These are phyloP conservation scores for Florisuga fusca DNA, from an alignment of 2,797 vertebrate species.

Conservation along the genomic window DNA sequence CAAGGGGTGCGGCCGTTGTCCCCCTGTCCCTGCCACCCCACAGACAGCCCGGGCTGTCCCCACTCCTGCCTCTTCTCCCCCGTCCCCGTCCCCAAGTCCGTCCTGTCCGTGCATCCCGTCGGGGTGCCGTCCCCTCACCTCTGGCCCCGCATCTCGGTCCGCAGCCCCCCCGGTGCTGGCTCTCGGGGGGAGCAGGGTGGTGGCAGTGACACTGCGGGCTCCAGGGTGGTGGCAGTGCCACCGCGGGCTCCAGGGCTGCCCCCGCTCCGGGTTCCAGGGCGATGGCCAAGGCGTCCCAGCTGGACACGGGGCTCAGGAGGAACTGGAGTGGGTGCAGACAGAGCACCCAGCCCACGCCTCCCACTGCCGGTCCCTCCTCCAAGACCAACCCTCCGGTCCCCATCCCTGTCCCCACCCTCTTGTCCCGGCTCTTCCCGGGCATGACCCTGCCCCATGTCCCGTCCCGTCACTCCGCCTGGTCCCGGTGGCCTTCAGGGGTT, in stretches of 20 bases:
- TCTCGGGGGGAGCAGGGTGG: background rate
- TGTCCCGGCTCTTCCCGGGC: background rate
- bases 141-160: background rate
- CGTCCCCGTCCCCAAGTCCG: background rate
- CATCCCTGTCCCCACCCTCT: slow-evolving; percentile 18
- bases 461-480: background rate
- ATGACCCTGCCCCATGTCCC: background rate
- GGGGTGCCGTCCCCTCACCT: slow-evolving; percentile 5
- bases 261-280: background rate
- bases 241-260: background rate
- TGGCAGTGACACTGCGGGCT: background rate
- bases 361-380: slow-evolving; percentile 57
- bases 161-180: background rate
- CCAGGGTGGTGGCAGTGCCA: background rate
- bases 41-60: accelerated
- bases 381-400: slow-evolving; percentile 3
- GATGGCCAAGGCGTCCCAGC: background rate
- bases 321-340: background rate
- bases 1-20: background rate
- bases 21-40: background rate
- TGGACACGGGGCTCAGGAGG: background rate
- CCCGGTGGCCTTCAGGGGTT: background rate
- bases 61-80: accelerated
- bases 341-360: background rate
- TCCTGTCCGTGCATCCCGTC: background rate